Evolutionary conservation across 2,113 vertebrate genomes (phyloP).

Genomic region (Tragelaphus imberbis): DNA sequence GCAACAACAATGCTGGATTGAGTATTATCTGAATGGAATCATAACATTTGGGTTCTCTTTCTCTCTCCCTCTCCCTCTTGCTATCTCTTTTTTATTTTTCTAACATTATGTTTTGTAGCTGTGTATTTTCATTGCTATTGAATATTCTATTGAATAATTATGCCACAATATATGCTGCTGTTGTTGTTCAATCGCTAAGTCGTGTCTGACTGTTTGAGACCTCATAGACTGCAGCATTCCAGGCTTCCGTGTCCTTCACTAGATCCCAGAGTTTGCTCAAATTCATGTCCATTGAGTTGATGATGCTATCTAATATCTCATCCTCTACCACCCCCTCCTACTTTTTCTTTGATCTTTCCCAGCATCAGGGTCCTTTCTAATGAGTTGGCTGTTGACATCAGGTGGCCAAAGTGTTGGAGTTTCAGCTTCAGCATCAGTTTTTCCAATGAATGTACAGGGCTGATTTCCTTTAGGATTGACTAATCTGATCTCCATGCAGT

Average conservation of each 20-base stretch:
- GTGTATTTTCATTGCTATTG: neutral
- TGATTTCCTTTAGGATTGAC: neutral
- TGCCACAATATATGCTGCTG: neutral
- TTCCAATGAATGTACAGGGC: neutral
- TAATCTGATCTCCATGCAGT: neutral
- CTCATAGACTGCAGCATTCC: neutral
- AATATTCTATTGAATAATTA: neutral
- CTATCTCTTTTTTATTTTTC: neutral
- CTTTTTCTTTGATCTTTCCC: neutral
- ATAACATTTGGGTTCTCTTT: neutral
- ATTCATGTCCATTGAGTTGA: neutral
- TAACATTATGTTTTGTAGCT: neutral
- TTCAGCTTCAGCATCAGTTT: neutral
- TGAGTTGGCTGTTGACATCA: neutral
- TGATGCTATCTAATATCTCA: neutral
- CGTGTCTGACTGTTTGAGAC: accelerated
- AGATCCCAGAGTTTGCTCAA: neutral
- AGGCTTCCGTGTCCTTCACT: neutral
- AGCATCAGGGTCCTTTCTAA: neutral
- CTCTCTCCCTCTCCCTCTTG: neutral
- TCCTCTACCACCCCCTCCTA: neutral
- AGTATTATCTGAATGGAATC: neutral
- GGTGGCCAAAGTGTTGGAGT: neutral
- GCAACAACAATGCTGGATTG: neutral
- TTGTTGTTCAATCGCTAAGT: neutral